A percentile compares a stretch with the other conserved stretches of the same genome.
Evolutionary conservation across 1,140 invertebrate species (phyloP).

Genomic region (Aphaenogaster floridana): DNA sequence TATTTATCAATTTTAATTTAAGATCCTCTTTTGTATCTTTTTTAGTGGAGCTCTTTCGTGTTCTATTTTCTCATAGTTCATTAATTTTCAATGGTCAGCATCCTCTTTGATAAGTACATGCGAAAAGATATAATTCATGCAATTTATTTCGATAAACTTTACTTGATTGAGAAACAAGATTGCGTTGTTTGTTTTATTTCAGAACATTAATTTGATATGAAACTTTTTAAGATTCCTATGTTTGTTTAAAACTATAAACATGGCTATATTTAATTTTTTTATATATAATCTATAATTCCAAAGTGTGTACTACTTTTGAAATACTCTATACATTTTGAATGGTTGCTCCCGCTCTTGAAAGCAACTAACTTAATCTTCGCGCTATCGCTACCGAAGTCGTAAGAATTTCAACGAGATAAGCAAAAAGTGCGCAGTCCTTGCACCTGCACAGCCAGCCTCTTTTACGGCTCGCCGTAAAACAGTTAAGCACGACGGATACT

Average conservation of each 20-base stretch:
- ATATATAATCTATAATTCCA: neutral
- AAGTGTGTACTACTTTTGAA: slow-evolving; percentile 6
- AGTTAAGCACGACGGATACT: slow-evolving; percentile 16
- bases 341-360: slow-evolving; percentile 8
- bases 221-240: neutral
- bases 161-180: neutral
- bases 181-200: neutral
- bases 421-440: slow-evolving; percentile 34
- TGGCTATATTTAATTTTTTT: neutral
- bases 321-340: neutral
- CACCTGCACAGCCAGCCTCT: slow-evolving; percentile 55
- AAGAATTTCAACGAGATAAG: slow-evolving; percentile 50
- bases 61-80: neutral
- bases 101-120: neutral
- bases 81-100: neutral
- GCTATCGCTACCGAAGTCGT: slow-evolving; percentile 53
- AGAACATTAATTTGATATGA: neutral
- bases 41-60: neutral
- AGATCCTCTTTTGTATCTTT: neutral
- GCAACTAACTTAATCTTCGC: slow-evolving; percentile 24
- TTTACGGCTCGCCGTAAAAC: slow-evolving; percentile 67
- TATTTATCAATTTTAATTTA: slow-evolving; percentile 3
- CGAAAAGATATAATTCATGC: neutral
- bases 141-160: slow-evolving; percentile 14
- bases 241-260: neutral